phyloP scores from a whole-genome alignment of 1,140 invertebrate species.

The Papilio aristodemus region DNA sequence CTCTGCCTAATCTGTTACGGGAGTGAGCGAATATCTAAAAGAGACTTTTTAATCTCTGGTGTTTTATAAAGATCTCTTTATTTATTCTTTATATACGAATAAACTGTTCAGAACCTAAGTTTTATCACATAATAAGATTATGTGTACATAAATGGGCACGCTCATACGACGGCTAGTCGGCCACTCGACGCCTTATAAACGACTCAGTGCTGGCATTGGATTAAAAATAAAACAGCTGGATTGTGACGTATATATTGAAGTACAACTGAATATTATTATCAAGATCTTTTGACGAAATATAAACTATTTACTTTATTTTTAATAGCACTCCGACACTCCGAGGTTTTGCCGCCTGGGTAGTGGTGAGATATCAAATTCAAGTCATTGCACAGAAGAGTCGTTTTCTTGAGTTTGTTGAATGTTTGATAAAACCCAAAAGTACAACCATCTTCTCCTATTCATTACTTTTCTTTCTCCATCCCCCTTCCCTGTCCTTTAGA shows the following conservation, averaged over 20 bases:
- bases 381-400: no score
- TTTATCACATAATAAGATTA: constrained; percentile 1
- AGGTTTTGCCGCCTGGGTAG: no score
- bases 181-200: constrained; percentile 3
- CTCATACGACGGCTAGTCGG: not conserved
- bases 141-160: not conserved
- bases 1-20: no score
- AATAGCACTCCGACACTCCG: no score
- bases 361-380: no score
- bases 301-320: no score
- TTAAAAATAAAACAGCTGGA: constrained; percentile 8
- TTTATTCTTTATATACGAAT: not conserved
- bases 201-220: not conserved
- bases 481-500: no score
- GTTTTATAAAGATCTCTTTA: not conserved
- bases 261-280: not conserved
- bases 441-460: no score
- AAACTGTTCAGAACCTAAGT: not conserved
- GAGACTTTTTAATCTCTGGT: not conserved
- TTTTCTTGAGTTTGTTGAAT: no score
- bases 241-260: not conserved
- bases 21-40: no score
- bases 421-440: no score
- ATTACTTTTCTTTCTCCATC: no score
- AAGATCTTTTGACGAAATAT: not conserved